Evolutionary conservation across 64 coral and sea anemone genomes (phyloP).

Genomic region (Stichodactyla mertensii): DNA sequence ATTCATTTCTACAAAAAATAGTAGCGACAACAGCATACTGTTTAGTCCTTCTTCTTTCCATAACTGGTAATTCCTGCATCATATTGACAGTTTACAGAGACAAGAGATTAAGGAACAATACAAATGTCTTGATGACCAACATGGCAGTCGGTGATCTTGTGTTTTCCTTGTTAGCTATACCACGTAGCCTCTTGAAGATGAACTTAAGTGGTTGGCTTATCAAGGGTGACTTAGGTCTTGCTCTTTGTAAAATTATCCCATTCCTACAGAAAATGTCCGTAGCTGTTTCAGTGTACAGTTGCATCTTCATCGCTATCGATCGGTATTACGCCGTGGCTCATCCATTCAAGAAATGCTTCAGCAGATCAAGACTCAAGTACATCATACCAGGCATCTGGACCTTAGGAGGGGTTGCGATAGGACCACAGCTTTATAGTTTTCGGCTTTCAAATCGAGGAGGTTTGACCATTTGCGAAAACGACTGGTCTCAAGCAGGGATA

Average conservation of each 20-base stretch:
- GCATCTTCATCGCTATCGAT: neutral
- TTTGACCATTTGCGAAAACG: no score
- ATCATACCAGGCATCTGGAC: no score
- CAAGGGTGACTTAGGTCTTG: neutral
- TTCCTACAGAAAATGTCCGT: neutral
- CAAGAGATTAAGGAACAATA: neutral
- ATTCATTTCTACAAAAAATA: neutral
- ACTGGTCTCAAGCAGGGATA: no score
- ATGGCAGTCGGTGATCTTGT: constrained; percentile 18
- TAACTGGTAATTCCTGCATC: constrained; percentile 10
- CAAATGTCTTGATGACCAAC: constrained; percentile 20
- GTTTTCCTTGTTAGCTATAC: neutral
- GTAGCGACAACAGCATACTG: constrained; percentile 14
- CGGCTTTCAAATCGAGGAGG: no score
- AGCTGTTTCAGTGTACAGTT: constrained; percentile 15
- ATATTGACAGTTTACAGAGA: neutral
- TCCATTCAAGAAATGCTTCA: no score
- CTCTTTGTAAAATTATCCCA: neutral
- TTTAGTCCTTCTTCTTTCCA: neutral
- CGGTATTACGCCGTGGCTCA: no score
- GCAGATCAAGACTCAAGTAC: no score
- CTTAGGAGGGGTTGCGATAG: no score
- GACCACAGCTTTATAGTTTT: no score
- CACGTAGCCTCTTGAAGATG: neutral
- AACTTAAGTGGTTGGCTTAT: neutral